Base-by-base conservation (phyloP, 1,140 invertebrate genomes). In the Tachypleus tridentatus region DNA sequence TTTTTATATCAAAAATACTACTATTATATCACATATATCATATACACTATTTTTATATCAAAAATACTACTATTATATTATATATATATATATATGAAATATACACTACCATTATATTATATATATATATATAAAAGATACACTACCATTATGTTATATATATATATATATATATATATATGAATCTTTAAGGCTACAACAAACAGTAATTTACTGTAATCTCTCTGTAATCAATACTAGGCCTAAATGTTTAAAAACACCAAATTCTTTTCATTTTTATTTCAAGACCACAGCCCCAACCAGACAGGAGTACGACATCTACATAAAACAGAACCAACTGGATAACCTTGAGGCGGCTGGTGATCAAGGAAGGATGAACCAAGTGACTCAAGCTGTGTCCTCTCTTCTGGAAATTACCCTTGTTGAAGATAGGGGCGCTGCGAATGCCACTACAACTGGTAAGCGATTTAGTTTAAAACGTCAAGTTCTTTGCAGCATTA, bases 311-410 rank as follows among this genome's bases (percentile, higher is more conserved):
- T 73, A 70, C 61, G 72, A 72, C 11, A 66, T 64, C 50, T 73
- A 69, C 51, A 69, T 73, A 61, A 62, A 67, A 47, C 64, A 69
- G n/a, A 68, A 67, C 59, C 58, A 66, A 63, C 57, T 73, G 5
- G 72, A 73, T 10, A 71, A 71, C 58, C 69, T 68, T 9, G 70
- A 73, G 60, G 69, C 72, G 50, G 67, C 72, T 4, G 72, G 72
- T 8, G 72, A 73, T 70, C 70, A 71, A 64, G 67, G 71, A 49
- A 58, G 63, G 49, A 73, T 73, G 72, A 73, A 64, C 52, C 72
- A 73, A 68, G 67, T 73, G 4, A 70, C 72, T 5, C 72, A 73
- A 57, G 70, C 72, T 10, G 50, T 73, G 4, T 70, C 72, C 8
- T 73, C 72, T 7, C 63, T 73, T 0, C 70, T 73, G 72, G 71